Base-by-base conservation (phyloP, 2,113 vertebrate species). In the Oxyura jamaicensis region DNA sequence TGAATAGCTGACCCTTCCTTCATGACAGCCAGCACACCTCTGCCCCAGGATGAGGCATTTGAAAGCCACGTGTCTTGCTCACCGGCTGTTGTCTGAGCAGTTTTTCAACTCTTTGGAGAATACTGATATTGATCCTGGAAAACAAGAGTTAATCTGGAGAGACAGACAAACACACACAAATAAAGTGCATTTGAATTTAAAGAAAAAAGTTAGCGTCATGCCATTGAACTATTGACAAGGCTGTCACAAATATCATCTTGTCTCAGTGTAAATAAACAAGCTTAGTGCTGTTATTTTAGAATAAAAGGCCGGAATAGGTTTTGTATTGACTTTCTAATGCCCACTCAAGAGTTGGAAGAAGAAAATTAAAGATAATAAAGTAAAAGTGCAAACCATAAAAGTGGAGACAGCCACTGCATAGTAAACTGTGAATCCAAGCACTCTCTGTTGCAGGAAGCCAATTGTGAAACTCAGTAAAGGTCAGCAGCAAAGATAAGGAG, bases 341-440 rank as follows among this genome's bases (percentile, higher is more conserved):
- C 76, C 92, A 71, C 87, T 97, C 91, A 90, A 95, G 95, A 96
- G 81, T 85, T 93, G 91, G 86, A 95, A 96, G 90, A 96, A 95
- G 95, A 96, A 96, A 97, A 97, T 97, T 96, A 97, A 97, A 97
- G 96, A 96, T 97, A 97, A 97, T 97, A 96, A 98, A 97, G 94
- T 96, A 96, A 97, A 97, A 94, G 95, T 95, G 95, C 90, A 94
- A 96, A 95, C 88, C 83, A 90, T 93, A 94, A 94, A 94, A 91
- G 74, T 62, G 35, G 68, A 96, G 82, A 92, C 44, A 83, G 81
- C 4, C 25, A 3, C 55, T 62, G 88, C 83, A 95, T 91, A 93
- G 95, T 79, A 95, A 96, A 93, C 84, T 66, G 46, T 1, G 18
- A 88, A 68, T 81, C 69, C 63, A 62, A 81, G 83, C 58, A 39